Conservation (phyloP, 1,140 invertebrate genomes). For the Zaprionus capensis region DNA sequence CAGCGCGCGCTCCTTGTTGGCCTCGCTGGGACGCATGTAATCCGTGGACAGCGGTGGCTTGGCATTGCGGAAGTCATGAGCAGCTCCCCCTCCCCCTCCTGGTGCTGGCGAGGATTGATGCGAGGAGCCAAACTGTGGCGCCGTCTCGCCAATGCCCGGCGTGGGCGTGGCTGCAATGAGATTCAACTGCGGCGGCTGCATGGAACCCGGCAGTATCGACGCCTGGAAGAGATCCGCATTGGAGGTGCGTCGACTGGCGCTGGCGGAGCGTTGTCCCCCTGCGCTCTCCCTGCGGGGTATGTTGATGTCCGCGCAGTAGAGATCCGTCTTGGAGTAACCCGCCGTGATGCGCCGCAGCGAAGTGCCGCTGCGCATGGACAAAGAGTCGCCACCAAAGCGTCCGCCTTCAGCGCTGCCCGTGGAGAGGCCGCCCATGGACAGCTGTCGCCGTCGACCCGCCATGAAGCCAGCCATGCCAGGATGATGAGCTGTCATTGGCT, state of each 20-base stretch:
- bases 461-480: slow-evolving; percentile 41
- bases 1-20: slow-evolving; percentile 53
- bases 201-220: slow-evolving; percentile 58
- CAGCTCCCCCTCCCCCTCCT: background rate
- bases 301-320: slow-evolving; percentile 79
- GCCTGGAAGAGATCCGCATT: slow-evolving; percentile 78
- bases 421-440: slow-evolving; percentile 75
- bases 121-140: slow-evolving; percentile 53
- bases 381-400: slow-evolving; percentile 55
- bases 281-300: slow-evolving; percentile 58
- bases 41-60: slow-evolving; percentile 70
- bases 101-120: slow-evolving; percentile 67
- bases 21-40: slow-evolving; percentile 78
- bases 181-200: slow-evolving; percentile 72
- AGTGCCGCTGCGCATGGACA: slow-evolving; percentile 76
- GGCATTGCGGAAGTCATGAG: slow-evolving; percentile 69
- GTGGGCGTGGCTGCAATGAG: slow-evolving; percentile 70
- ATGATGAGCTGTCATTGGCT: slow-evolving; percentile 20
- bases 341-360: slow-evolving; percentile 74
- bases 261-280: slow-evolving; percentile 63
- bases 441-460: slow-evolving; percentile 56
- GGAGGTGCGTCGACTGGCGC: slow-evolving; percentile 73
- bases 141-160: slow-evolving; percentile 43
- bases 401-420: slow-evolving; percentile 56
- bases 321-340: slow-evolving; percentile 71